Evolutionary conservation across 2,797 vertebrate species (phyloP).

Genomic region (Notolepis coatsorum): DNA sequence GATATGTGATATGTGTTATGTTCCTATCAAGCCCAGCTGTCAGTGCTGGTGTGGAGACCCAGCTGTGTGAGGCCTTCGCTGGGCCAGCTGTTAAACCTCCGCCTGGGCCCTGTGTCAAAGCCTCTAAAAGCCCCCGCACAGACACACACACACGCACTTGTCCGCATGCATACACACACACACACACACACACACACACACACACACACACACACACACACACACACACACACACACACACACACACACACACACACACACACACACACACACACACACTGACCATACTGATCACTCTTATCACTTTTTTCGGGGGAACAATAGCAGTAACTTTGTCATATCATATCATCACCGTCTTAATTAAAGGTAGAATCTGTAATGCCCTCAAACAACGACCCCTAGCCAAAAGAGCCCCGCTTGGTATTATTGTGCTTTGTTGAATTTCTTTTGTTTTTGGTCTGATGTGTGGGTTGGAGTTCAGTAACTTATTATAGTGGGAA

Average conservation of each 20-base stretch:
- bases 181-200: neutral
- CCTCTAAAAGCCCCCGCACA: neutral
- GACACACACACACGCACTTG: neutral
- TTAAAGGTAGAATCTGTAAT: neutral
- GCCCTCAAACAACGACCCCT: too few relatives aligned
- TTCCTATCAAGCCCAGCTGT: constrained; percentile 36
- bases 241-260: neutral
- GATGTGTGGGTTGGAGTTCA: too few relatives aligned
- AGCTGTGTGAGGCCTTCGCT: constrained; percentile 38
- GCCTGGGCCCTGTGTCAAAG: neutral
- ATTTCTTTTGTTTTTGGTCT: too few relatives aligned
- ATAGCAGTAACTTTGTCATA: neutral
- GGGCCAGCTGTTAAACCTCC: constrained; percentile 22
- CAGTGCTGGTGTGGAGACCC: constrained; percentile 9
- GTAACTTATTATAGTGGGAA: too few relatives aligned
- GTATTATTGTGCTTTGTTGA: too few relatives aligned
- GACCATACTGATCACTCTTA: neutral
- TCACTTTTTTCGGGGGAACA: neutral
- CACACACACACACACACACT: neutral
- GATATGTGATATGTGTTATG: constrained; percentile 25
- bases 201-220: neutral
- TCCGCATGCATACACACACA: neutral
- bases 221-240: too few relatives aligned
- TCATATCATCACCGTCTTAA: neutral
- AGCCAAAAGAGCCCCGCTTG: too few relatives aligned